Percentiles rank a stretch among this genome's conserved stretches.
Conservation (phyloP, 2,888 invertebrate genomes). For the Ypsolopha sequella region DNA sequence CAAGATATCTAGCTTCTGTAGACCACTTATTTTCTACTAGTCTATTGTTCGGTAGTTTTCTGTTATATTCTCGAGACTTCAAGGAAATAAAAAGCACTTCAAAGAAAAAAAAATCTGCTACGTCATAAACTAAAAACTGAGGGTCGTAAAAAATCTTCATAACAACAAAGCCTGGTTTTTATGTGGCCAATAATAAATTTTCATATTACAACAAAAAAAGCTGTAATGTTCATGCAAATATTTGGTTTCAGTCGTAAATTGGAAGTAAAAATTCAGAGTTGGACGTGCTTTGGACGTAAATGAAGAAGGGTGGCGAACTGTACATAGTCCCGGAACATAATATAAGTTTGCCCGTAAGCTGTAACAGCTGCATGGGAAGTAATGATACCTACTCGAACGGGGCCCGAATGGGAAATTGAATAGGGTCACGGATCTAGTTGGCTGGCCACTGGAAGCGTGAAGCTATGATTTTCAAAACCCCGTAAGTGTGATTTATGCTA, state of each 20-base stretch:
- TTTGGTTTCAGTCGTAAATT: constrained; percentile 7
- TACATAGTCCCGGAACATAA: constrained; percentile 49
- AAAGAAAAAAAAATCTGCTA: too few species aligned
- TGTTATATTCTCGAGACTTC: too few species aligned
- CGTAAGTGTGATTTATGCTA: too few species aligned
- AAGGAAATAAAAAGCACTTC: too few species aligned
- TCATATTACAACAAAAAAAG: neutral
- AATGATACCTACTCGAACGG: constrained; percentile 43
- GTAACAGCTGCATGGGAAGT: constrained; percentile 59
- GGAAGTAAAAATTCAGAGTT: constrained; percentile 10
- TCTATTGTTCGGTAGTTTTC: too few species aligned
- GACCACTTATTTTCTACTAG: too few species aligned
- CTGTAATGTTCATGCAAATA: neutral
- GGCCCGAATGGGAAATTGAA: constrained; percentile 40
- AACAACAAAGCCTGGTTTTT: too few species aligned
- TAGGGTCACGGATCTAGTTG: constrained; percentile 33
- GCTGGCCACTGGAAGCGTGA: constrained; percentile 15
- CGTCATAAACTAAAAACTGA: too few species aligned
- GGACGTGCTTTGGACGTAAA: constrained; percentile 22
- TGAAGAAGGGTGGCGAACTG: constrained; percentile 30
- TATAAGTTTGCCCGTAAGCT: constrained; percentile 55
- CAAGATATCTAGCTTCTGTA: neutral
- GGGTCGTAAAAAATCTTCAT: too few species aligned
- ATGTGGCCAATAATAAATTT: neutral
- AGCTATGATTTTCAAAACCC: neutral